phyloP scores from a whole-genome alignment of 2,113 vertebrate genomes.

The Myotis davidii region DNA sequence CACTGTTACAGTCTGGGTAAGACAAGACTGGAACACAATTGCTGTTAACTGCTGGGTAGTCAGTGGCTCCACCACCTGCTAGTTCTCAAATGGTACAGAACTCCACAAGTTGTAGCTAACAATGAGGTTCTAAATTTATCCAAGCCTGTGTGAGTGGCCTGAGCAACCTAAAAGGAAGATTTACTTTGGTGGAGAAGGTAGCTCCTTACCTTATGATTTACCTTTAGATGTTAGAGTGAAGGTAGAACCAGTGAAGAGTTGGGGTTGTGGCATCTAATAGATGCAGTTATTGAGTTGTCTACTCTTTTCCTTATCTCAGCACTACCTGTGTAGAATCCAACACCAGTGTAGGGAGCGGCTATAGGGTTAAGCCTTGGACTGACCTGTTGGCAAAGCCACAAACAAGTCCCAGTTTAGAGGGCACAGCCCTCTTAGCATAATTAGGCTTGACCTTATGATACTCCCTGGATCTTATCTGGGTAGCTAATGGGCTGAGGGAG shows the following conservation, averaged over 20 bases:
- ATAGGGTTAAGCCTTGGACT: no score
- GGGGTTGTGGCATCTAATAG: neutral
- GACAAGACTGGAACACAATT: neutral
- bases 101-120: neutral
- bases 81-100: conserved; percentile 23
- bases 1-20: neutral
- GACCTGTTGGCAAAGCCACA: no score
- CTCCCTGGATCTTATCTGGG: no score
- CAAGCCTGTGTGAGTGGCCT: neutral
- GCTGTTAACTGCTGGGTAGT: neutral
- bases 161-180: neutral
- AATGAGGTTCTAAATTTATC: conserved; percentile 22
- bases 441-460: no score
- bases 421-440: no score
- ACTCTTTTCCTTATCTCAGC: neutral
- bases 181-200: neutral
- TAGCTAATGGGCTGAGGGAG: no score
- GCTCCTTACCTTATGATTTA: neutral
- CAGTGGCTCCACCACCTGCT: neutral
- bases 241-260: no score
- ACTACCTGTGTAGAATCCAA: neutral
- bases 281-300: neutral
- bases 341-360: no score
- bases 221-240: neutral
- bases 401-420: no score